These are phyloP conservation scores for Scolopax bukidnonensis DNA, from an alignment of 2,797 vertebrate genomes.

Conservation along the genomic window DNA sequence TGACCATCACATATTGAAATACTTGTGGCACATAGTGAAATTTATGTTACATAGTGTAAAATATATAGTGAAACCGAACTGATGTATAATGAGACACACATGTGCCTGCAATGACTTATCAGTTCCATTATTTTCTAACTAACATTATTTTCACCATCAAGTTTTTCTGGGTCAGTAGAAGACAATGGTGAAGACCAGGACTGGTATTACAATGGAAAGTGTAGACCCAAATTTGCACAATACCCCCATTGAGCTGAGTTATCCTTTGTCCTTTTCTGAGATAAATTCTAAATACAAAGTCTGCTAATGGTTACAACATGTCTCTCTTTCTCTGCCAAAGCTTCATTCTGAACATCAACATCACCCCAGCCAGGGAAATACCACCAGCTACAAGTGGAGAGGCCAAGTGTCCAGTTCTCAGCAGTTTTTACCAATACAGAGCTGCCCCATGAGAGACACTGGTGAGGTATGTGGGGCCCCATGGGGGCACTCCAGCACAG, in stretches of 20 bases:
- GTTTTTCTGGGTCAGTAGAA: conserved; percentile 61
- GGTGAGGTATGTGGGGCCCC: background rate
- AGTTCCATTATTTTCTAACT: conserved; percentile 67
- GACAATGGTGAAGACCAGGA: background rate
- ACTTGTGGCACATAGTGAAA: conserved; percentile 63
- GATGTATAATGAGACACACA: conserved; percentile 71
- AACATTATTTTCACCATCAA: conserved; percentile 43
- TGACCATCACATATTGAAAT: conserved; percentile 70
- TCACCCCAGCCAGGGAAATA: conserved; percentile 5
- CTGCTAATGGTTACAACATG: conserved; percentile 42
- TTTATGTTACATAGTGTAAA: conserved; percentile 76
- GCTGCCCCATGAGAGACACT: background rate
- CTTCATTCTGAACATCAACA: background rate
- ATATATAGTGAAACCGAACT: conserved; percentile 73
- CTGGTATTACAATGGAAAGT: background rate
- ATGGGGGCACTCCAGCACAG: background rate
- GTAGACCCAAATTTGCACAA: background rate
- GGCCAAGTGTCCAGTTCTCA: background rate
- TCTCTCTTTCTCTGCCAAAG: conserved; percentile 35
- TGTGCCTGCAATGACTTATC: conserved; percentile 68
- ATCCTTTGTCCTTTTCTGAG: conserved; percentile 10
- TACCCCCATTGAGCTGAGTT: background rate
- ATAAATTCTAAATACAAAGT: background rate
- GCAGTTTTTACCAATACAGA: background rate
- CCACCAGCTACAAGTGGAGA: conserved; percentile 24